Evolutionary conservation across 2,797 vertebrate genomes (phyloP).

Genomic region (Falco rusticolus): DNA sequence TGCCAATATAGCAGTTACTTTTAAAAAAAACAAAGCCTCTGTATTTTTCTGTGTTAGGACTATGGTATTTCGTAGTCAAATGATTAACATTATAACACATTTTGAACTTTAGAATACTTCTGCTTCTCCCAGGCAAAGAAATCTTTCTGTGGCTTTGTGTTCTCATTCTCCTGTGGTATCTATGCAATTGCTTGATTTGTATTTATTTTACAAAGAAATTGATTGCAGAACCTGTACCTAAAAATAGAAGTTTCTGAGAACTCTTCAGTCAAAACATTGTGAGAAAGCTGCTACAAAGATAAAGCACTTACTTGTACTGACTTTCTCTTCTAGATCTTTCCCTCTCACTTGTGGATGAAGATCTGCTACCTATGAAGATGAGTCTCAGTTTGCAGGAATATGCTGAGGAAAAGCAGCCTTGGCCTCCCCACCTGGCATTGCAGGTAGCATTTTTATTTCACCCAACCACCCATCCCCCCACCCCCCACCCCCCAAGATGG

Average conservation of each 20-base stretch:
- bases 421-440: neutral
- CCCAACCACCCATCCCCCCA: too few relatives aligned
- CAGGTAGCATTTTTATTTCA: neutral
- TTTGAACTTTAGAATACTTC: neutral
- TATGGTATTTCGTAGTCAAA: neutral
- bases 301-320: neutral
- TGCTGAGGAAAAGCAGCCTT: neutral
- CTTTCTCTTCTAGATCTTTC: neutral
- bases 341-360: neutral
- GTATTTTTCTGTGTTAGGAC: neutral
- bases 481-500: too few relatives aligned
- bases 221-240: neutral
- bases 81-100: neutral
- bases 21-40: neutral
- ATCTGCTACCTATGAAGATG: neutral
- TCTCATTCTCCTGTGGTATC: neutral
- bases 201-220: neutral
- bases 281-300: neutral
- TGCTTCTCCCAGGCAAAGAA: neutral
- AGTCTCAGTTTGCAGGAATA: neutral
- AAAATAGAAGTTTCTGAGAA: slow-evolving; percentile 10
- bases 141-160: neutral
- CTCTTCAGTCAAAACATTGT: neutral
- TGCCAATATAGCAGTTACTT: neutral
- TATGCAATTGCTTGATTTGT: neutral